Evolutionary conservation across 2,888 invertebrate species (phyloP).

Genomic region (Tanypteryx hageni): DNA sequence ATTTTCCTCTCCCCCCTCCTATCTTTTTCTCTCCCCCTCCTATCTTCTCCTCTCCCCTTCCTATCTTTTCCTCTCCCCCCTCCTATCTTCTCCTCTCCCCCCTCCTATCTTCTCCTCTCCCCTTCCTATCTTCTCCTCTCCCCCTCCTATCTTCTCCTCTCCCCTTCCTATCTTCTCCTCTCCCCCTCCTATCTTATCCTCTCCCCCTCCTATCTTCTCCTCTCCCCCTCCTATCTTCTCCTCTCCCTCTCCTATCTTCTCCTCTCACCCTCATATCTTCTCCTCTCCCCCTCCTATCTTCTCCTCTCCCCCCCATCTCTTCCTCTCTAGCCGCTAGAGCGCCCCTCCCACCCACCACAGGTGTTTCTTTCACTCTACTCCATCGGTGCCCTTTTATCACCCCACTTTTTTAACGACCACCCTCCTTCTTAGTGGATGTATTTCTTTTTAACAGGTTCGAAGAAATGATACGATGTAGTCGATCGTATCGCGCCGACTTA

Average conservation of each 20-base stretch:
- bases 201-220: neutral
- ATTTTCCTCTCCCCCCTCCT: neutral
- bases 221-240: no score
- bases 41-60: neutral
- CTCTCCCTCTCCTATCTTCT: neutral
- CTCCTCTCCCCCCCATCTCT: neutral
- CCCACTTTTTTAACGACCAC: slow-evolving; percentile 7
- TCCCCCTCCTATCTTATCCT: neutral
- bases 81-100: neutral
- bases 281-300: neutral
- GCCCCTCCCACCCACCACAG: slow-evolving; percentile 31
- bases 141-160: neutral
- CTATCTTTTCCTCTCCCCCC: neutral
- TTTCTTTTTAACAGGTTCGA: neutral
- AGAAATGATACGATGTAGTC: neutral
- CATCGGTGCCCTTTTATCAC: neutral
- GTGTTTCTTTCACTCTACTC: slow-evolving; percentile 41
- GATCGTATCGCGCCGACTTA: neutral
- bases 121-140: neutral
- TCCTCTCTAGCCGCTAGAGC: neutral
- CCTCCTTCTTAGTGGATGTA: neutral
- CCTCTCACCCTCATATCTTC: neutral
- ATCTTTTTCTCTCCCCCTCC: neutral
- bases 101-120: neutral
- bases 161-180: neutral